These are phyloP conservation scores for Stictonetta naevosa DNA, from an alignment of 2,113 vertebrate species.

Conservation along the genomic window DNA sequence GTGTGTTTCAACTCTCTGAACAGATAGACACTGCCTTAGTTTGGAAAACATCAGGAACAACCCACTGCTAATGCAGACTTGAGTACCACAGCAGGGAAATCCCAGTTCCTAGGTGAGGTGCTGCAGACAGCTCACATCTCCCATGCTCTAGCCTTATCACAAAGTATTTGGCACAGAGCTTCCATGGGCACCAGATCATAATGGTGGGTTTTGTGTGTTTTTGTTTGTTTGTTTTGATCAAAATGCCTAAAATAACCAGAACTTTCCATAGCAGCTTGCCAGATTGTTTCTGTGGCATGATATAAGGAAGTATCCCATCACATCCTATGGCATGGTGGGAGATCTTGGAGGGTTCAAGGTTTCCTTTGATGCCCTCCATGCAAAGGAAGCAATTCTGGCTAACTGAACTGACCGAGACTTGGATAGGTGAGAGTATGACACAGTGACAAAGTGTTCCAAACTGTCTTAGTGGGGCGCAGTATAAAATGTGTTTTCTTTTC, in stretches of 20 bases:
- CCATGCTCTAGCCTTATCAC: neutral
- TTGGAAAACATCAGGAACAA: neutral
- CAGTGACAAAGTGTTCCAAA: neutral
- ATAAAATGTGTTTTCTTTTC: neutral
- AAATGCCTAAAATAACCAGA: neutral
- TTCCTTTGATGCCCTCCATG: neutral
- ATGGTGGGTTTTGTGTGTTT: neutral
- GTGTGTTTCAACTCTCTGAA: neutral
- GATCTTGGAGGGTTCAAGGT: fast-evolving
- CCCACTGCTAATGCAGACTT: neutral
- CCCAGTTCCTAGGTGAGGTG: neutral
- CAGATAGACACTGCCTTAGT: neutral
- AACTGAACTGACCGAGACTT: neutral
- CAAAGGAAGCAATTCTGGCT: neutral
- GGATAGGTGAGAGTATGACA: neutral
- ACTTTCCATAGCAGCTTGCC: neutral
- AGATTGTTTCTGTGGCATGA: neutral
- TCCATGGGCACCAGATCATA: neutral
- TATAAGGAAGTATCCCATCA: neutral
- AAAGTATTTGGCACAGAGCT: neutral
- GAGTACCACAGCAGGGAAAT: neutral
- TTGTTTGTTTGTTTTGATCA: neutral
- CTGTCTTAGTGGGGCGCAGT: neutral
- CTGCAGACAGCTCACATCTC: neutral
- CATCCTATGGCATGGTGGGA: neutral